A percentile compares a stretch with the other conserved stretches of the same genome.
These are phyloP conservation scores for Amphiprion percula DNA, from an alignment of 2,113 vertebrate genomes.

Conservation along the genomic window DNA sequence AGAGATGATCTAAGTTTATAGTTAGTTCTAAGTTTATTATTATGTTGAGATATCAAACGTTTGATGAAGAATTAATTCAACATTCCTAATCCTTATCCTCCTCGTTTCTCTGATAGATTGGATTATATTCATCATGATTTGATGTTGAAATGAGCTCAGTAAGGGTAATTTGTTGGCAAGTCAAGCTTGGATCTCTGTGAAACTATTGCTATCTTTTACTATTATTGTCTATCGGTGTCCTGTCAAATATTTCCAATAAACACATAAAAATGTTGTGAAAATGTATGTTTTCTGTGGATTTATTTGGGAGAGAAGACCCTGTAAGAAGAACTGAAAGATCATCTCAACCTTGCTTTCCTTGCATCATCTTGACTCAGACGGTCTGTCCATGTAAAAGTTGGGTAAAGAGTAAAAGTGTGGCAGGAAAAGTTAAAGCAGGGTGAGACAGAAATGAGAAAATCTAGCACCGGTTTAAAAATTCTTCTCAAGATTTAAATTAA, in stretches of 20 bases:
- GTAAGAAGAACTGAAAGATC: neutral
- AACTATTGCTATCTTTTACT: no score
- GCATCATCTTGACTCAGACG: constrained; percentile 46
- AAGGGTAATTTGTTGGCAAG: neutral
- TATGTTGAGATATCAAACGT: no score
- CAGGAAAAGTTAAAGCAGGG: constrained; percentile 10
- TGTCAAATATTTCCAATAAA: neutral
- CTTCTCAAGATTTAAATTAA: constrained; percentile 66
- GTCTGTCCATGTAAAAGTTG: constrained; percentile 22
- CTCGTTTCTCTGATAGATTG: neutral
- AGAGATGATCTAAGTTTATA: no score
- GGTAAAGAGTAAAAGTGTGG: constrained; percentile 3
- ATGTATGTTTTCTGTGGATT: neutral
- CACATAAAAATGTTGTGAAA: neutral
- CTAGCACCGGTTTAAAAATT: constrained; percentile 24
- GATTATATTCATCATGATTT: neutral
- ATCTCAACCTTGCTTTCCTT: constrained; percentile 28
- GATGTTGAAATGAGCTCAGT: neutral
- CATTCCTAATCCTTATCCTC: neutral
- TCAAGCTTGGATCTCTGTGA: neutral
- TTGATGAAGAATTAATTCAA: neutral
- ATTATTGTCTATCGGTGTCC: no score
- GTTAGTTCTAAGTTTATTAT: no score
- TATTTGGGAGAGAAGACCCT: neutral
- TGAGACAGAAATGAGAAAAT: constrained; percentile 26